phyloP scores from a whole-genome alignment of 2,888 invertebrate species.

The Lissonota sp. region DNA sequence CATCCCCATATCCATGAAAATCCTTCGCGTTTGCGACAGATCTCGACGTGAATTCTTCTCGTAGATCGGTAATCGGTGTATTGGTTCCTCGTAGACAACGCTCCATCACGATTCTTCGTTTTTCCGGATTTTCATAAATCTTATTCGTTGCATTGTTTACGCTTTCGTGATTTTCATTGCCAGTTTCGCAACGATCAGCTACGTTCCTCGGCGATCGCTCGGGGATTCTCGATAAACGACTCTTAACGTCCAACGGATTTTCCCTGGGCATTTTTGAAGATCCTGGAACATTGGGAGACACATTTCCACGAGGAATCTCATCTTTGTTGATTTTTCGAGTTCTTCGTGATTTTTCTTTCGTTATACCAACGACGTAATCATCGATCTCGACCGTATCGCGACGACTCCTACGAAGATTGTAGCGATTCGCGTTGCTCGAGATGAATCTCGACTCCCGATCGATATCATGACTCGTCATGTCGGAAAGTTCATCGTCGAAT shows the following conservation, averaged over 20 bases:
- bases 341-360: neutral
- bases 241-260: neutral
- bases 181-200: too few relatives aligned
- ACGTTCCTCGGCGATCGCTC: too few relatives aligned
- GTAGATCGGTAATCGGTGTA: neutral
- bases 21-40: neutral
- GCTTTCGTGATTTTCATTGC: neutral
- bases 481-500: constrained; percentile 76
- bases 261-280: neutral
- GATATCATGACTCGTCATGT: constrained; percentile 6
- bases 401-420: constrained; percentile 51
- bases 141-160: neutral
- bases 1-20: neutral
- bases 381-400: constrained; percentile 39
- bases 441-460: constrained; percentile 27
- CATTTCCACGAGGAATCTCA: neutral
- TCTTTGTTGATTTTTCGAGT: neutral
- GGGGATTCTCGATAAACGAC: neutral
- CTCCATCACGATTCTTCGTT: constrained; percentile 22
- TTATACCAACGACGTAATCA: neutral
- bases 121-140: constrained; percentile 12
- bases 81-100: constrained; percentile 17
- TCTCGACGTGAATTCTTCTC: neutral
- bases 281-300: neutral
- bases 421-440: constrained; percentile 18